Evolutionary conservation across 2,888 invertebrate species (phyloP), one percentile per base, ranked within the genome.

Genomic region (Oligia strigilis): DNA sequence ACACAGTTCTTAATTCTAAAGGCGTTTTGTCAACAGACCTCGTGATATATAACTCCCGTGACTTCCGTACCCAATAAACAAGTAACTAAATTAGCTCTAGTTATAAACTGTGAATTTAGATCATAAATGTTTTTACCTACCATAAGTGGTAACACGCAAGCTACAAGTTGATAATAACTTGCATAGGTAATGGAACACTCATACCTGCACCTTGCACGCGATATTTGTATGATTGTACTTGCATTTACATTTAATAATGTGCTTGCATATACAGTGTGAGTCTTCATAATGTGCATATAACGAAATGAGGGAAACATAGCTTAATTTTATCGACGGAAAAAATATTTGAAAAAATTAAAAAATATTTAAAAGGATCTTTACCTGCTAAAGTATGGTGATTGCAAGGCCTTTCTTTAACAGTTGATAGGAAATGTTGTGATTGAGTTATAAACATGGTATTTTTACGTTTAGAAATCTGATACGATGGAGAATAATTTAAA

Each of bases 111-210:
- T 72, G 17, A n/a, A 73, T 70, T 66, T 29, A 70, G 72, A 75
- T 77, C 69, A 74, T 70, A 75, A 71, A 82, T 62, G n/a, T 76
- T 79, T 80, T 77, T 36, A 49, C 66, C 29, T 64, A 71, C n/a
- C 43, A n/a, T 76, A 83, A 65, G 72, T 72, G 73, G 78, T 29
- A 83, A 77, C 86, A 85, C 77, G 84, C 78, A 40, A 83, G 62
- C 71, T 72, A 79, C 80, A 75, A 75, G 78, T 87, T 85, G 83
- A 85, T 89, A 87, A 88, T 83, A 89, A 83, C 85, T 83, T 89
- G 80, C 80, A 87, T 89, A n/a, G n/a, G n/a, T n/a, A 83, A 87
- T 89, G 69, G 52, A 80, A 75, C 80, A 43, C 79, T 82, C 69
- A 85, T 85, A 89, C 87, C 82, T 89, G 87, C 81, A 73, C 46